These are phyloP conservation scores for Cotesia congregata DNA, from an alignment of 2,888 invertebrate species.

Conservation along the genomic window DNA sequence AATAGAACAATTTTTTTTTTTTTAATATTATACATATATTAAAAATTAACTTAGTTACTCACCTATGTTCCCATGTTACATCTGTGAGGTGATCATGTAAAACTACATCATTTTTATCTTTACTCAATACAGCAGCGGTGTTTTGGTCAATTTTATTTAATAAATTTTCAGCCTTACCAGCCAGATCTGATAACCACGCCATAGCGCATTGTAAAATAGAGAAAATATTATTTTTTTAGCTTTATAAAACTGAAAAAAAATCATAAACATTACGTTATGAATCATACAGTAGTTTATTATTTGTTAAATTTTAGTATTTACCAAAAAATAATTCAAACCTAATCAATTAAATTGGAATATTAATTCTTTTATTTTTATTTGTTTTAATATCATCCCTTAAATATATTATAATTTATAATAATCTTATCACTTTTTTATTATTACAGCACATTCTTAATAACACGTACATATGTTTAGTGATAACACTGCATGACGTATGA, in stretches of 20 bases:
- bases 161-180: slow-evolving; percentile 81
- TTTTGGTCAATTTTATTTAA: slow-evolving; percentile 82
- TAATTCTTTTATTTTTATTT: background rate
- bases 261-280: background rate
- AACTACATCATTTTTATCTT: slow-evolving; percentile 60
- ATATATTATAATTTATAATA: too few relatives aligned
- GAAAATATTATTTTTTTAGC: background rate
- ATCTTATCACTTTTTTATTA: too few relatives aligned
- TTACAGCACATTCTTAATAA: too few relatives aligned
- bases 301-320: too few relatives aligned
- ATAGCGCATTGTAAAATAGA: slow-evolving; percentile 64
- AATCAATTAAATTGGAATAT: too few relatives aligned
- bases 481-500: too few relatives aligned
- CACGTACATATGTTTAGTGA: too few relatives aligned
- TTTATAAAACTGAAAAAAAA: background rate
- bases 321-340: too few relatives aligned
- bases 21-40: too few relatives aligned
- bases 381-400: background rate
- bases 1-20: background rate
- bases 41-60: background rate
- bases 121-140: slow-evolving; percentile 76
- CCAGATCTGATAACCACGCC: slow-evolving; percentile 82
- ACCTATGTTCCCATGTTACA: slow-evolving; percentile 58
- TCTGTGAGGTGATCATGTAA: slow-evolving; percentile 55
- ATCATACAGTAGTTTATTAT: background rate